A percentile compares a stretch with the other conserved stretches of the same genome.
phyloP scores from a whole-genome alignment of 2,888 invertebrate genomes.

The Cosmia pyralina region DNA sequence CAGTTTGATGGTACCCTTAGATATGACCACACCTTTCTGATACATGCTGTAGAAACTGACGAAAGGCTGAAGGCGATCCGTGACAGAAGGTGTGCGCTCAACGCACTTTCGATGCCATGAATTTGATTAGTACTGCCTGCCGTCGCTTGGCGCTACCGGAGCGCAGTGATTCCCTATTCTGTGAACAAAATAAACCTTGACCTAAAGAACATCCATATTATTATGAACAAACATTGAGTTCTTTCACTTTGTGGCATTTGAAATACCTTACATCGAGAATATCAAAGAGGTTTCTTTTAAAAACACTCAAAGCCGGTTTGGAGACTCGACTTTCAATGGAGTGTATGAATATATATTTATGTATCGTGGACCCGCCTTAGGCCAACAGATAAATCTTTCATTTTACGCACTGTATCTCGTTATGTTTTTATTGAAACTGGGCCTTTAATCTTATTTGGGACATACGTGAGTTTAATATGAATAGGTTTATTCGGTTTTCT shows the following conservation, averaged over 20 bases:
- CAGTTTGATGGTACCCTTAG: too few relatives aligned
- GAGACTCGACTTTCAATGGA: constrained; percentile 81
- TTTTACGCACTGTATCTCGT: constrained; percentile 81
- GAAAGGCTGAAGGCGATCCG: too few relatives aligned
- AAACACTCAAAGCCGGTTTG: constrained; percentile 80
- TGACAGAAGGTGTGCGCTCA: background rate
- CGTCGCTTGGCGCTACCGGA: too few relatives aligned
- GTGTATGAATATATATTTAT: constrained; percentile 85
- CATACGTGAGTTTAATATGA: constrained; percentile 53
- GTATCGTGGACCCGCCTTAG: constrained; percentile 71
- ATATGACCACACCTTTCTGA: too few relatives aligned
- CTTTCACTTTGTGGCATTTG: constrained; percentile 69
- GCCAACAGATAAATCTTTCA: constrained; percentile 82
- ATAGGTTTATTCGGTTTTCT: constrained; percentile 11
- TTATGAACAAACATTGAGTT: constrained; percentile 51
- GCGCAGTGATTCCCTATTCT: too few relatives aligned
- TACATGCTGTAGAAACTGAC: too few relatives aligned
- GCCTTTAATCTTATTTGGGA: constrained; percentile 73
- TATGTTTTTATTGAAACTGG: constrained; percentile 81
- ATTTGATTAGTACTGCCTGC: too few relatives aligned
- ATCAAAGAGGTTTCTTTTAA: constrained; percentile 80
- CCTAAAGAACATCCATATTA: constrained; percentile 19
- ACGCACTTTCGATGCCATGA: background rate
- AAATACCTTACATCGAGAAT: constrained; percentile 72
- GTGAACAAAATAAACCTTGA: constrained; percentile 16